Percentiles rank a stretch among this genome's conserved stretches.
Evolutionary conservation across 2,888 invertebrate species (phyloP).

Genomic region (Athripsodes cinereus): DNA sequence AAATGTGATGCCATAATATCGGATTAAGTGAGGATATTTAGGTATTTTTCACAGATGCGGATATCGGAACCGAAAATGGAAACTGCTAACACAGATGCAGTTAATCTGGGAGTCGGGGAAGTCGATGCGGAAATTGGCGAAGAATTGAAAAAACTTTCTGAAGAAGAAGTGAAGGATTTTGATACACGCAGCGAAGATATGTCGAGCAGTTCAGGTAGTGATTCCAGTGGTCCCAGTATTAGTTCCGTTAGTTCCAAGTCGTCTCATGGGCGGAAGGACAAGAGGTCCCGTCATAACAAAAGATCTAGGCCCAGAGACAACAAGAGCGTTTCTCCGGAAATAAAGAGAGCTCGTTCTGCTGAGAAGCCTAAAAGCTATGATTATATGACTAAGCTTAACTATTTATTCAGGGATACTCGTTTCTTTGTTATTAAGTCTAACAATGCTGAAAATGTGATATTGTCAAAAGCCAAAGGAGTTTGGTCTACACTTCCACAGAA

Average conservation of each 20-base stretch:
- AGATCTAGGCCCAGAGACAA: conserved; percentile 33
- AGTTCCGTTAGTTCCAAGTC: conserved; percentile 72
- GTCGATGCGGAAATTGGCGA: conserved; percentile 71
- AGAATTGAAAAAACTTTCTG: conserved; percentile 70
- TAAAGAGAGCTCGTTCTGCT: conserved; percentile 34
- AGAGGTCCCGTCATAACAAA: conserved; percentile 50
- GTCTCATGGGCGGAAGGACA: conserved; percentile 48
- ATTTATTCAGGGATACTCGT: conserved; percentile 88
- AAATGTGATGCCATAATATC: background rate
- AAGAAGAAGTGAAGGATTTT: conserved; percentile 42
- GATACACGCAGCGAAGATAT: conserved; percentile 81
- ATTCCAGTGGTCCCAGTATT: conserved; percentile 67
- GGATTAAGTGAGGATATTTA: background rate
- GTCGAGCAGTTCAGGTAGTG: conserved; percentile 71
- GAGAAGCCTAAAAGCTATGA: conserved; percentile 66
- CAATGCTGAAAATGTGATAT: conserved; percentile 91
- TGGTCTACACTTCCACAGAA: conserved; percentile 98
- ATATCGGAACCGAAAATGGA: conserved; percentile 36
- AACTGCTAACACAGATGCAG: conserved; percentile 53
- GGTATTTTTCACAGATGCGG: conserved; percentile 29
- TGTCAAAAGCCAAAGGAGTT: conserved; percentile 92
- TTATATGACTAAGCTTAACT: conserved; percentile 84
- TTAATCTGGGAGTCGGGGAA: conserved; percentile 60
- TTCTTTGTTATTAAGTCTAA: conserved; percentile 98
- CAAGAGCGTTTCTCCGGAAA: conserved; percentile 36